Percentiles rank a stretch among this genome's conserved stretches.
These are phyloP conservation scores for Olivierus martensii DNA, from an alignment of 1,140 invertebrate genomes.

Conservation along the genomic window DNA sequence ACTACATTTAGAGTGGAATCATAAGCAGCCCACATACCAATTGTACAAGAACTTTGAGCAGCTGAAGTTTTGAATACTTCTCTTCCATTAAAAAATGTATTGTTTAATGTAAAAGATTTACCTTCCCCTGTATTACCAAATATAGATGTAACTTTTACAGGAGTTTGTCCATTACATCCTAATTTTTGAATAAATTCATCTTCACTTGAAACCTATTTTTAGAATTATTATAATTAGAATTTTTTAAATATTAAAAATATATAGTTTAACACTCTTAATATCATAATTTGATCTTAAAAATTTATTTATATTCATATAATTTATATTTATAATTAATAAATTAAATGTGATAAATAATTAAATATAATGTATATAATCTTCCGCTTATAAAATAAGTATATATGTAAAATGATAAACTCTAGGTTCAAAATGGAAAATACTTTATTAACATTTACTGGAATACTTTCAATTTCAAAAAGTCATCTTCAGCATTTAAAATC, in stretches of 20 bases:
- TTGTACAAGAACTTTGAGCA: slow-evolving; percentile 55
- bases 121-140: slow-evolving; percentile 79
- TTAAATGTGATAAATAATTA: background rate
- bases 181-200: slow-evolving; percentile 29
- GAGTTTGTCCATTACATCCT: slow-evolving; percentile 22
- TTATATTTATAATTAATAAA: background rate
- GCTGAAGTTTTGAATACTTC: slow-evolving; percentile 59
- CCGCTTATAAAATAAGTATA: too few species aligned
- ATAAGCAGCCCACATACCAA: slow-evolving; percentile 67
- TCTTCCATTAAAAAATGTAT: slow-evolving; percentile 58
- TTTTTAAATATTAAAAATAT: background rate
- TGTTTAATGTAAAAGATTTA: slow-evolving; percentile 67
- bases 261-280: background rate
- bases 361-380: too few species aligned
- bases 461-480: too few species aligned
- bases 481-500: too few species aligned
- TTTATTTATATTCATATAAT: background rate
- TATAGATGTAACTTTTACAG: slow-evolving; percentile 71
- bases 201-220: slow-evolving; percentile 24
- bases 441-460: too few species aligned
- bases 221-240: slow-evolving; percentile 6
- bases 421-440: too few species aligned
- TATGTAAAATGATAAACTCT: too few species aligned
- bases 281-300: background rate
- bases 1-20: slow-evolving; percentile 48